Evolutionary conservation across 2,797 vertebrate genomes (phyloP).

Genomic region (Mastacembelus armatus): DNA sequence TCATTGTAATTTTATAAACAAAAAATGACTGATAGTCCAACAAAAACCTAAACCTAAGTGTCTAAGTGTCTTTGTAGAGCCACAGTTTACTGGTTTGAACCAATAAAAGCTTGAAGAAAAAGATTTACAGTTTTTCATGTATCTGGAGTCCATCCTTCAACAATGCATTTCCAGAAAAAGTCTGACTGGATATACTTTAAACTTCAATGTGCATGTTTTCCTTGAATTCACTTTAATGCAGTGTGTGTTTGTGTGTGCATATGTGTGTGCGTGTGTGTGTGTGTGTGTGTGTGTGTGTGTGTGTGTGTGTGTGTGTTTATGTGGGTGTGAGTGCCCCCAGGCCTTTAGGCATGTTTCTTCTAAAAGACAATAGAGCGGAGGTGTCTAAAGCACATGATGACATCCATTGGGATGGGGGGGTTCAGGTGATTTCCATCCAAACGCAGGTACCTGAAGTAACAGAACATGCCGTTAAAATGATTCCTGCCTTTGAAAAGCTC

Average conservation of each 20-base stretch:
- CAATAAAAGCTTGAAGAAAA: constrained; percentile 22
- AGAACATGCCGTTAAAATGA: constrained; percentile 14
- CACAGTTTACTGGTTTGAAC: constrained; percentile 27
- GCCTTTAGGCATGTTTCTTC: constrained; percentile 19
- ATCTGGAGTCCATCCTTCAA: constrained; percentile 23
- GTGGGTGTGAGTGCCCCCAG: not conserved
- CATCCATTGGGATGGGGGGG: constrained; percentile 92
- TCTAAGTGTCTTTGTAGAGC: constrained; percentile 38
- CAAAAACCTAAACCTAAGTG: constrained; percentile 53
- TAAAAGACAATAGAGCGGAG: constrained; percentile 94
- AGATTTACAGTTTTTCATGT: constrained; percentile 9
- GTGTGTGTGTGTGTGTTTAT: not conserved
- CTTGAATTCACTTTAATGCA: not conserved
- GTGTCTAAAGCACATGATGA: constrained; percentile 97
- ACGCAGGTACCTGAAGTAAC: constrained; percentile 87
- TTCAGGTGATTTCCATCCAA: constrained; percentile 94
- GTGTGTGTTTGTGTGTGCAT: not conserved
- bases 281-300: not conserved
- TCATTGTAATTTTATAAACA: constrained; percentile 61
- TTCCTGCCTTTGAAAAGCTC: not conserved
- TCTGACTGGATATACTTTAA: constrained; percentile 23
- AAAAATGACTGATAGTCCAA: constrained; percentile 47
- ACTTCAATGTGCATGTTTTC: constrained; percentile 13
- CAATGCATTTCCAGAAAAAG: constrained; percentile 12
- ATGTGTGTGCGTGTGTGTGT: constrained; percentile 12